Percentiles rank a stretch among this genome's conserved stretches.
phyloP scores from a whole-genome alignment of 2,888 invertebrate species.

The Reticulitermes lucifugus region DNA sequence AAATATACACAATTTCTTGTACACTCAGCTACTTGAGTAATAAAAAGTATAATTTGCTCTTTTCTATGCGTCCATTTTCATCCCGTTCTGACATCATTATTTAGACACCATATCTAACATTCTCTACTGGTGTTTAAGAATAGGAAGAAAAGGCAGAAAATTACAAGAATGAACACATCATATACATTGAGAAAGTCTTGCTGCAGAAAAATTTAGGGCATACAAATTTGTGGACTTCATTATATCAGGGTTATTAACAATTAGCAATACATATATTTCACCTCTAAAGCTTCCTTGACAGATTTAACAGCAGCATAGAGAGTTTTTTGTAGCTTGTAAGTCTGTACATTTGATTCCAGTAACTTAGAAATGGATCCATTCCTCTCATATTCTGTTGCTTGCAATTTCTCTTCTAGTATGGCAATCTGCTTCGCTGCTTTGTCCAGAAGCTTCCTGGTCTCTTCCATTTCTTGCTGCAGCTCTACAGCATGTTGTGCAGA shows the following conservation, averaged over 20 bases:
- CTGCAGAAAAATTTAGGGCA: neutral
- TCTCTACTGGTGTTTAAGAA: neutral
- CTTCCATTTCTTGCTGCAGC: slow-evolving; percentile 52
- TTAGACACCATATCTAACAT: no score
- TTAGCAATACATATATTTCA: slow-evolving; percentile 46
- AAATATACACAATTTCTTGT: no score
- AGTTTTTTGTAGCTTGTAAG: slow-evolving; percentile 68
- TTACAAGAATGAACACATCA: neutral
- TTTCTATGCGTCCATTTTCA: no score
- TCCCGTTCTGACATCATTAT: no score
- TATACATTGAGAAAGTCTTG: neutral
- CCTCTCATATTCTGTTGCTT: slow-evolving; percentile 66
- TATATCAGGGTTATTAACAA: neutral
- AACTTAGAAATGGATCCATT: slow-evolving; percentile 65
- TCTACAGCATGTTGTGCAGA: slow-evolving; percentile 51
- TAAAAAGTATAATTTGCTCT: no score
- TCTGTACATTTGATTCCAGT: slow-evolving; percentile 67
- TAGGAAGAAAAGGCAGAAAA: neutral
- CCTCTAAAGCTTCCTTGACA: slow-evolving; percentile 58
- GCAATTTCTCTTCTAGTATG: slow-evolving; percentile 69
- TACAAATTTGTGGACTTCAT: neutral
- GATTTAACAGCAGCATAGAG: slow-evolving; percentile 68
- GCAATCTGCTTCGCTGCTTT: slow-evolving; percentile 52
- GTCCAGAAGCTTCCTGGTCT: slow-evolving; percentile 44
- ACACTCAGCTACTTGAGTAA: no score